phyloP scores from a whole-genome alignment of 2,797 vertebrate species.

The Melanotaenia trifasciata region DNA sequence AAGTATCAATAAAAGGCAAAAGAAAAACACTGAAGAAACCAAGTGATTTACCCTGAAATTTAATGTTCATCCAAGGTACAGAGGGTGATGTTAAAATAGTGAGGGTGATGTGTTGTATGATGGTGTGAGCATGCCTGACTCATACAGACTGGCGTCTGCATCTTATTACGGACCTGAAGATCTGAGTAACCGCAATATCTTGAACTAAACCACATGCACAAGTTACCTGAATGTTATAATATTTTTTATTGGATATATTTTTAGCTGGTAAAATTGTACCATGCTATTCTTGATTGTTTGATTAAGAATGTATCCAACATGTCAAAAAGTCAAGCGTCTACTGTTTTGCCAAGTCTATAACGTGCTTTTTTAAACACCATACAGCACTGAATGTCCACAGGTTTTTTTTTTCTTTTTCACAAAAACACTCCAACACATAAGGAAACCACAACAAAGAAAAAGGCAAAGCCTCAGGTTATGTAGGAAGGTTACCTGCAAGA shows the following conservation, averaged over 20 bases:
- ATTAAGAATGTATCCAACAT: not conserved
- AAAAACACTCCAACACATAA: slow-evolving; percentile 6
- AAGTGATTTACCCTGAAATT: not conserved
- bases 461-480: not conserved
- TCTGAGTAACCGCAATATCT: not conserved
- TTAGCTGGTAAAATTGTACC: too few relatives aligned
- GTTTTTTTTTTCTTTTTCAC: slow-evolving; percentile 10
- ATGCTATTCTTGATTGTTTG: too few relatives aligned
- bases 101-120: not conserved
- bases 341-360: slow-evolving; percentile 39
- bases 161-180: not conserved
- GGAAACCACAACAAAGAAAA: not conserved
- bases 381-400: slow-evolving; percentile 16
- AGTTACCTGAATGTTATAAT: not conserved
- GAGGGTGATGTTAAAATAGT: not conserved
- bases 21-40: too few relatives aligned
- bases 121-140: not conserved
- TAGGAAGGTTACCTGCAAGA: slow-evolving; percentile 18
- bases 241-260: not conserved
- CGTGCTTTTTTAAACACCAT: slow-evolving; percentile 25
- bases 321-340: slow-evolving; percentile 18
- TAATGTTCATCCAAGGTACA: not conserved
- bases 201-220: not conserved
- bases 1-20: too few relatives aligned
- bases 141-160: not conserved